Evolutionary conservation across 2,888 invertebrate species (phyloP).

Genomic region (Torymus aiolomorphi): DNA sequence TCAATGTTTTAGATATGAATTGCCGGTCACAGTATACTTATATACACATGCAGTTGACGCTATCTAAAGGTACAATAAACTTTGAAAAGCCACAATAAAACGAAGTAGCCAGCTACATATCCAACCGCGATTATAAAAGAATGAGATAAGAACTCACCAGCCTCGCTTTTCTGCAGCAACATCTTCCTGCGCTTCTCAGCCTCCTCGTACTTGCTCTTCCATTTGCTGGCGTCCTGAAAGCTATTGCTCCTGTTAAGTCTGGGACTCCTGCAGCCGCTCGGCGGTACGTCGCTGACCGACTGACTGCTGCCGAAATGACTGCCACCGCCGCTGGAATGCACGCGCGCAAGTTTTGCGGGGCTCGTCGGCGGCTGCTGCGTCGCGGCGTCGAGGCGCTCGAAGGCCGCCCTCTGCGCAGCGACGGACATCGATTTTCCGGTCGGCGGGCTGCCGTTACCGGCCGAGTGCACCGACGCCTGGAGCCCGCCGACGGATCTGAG

Average conservation of each 20-base stretch:
- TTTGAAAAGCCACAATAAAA: too few relatives aligned
- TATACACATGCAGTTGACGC: too few relatives aligned
- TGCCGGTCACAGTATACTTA: too few relatives aligned
- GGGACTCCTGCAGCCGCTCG: constrained; percentile 12
- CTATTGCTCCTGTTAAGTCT: constrained; percentile 46
- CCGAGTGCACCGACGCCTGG: constrained; percentile 25
- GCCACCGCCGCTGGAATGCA: constrained; percentile 40
- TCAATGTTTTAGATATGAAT: too few relatives aligned
- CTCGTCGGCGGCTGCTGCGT: not conserved
- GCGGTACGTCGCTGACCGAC: not conserved
- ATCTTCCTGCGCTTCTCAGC: constrained; percentile 83
- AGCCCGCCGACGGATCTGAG: constrained; percentile 11
- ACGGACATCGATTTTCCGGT: constrained; percentile 66
- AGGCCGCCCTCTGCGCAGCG: constrained; percentile 72
- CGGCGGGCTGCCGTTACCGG: constrained; percentile 3
- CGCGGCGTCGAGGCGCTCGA: constrained; percentile 69
- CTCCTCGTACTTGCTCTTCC: constrained; percentile 85
- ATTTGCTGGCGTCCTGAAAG: constrained; percentile 67
- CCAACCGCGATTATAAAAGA: too few relatives aligned
- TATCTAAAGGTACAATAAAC: too few relatives aligned
- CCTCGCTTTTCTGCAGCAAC: constrained; percentile 82
- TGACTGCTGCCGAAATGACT: constrained; percentile 29
- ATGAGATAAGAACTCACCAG: constrained; percentile 78
- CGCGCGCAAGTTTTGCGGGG: constrained; percentile 20
- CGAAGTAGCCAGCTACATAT: not conserved